These are phyloP conservation scores for Glyptemys insculpta DNA, from an alignment of 2,797 vertebrate genomes.

Conservation along the genomic window DNA sequence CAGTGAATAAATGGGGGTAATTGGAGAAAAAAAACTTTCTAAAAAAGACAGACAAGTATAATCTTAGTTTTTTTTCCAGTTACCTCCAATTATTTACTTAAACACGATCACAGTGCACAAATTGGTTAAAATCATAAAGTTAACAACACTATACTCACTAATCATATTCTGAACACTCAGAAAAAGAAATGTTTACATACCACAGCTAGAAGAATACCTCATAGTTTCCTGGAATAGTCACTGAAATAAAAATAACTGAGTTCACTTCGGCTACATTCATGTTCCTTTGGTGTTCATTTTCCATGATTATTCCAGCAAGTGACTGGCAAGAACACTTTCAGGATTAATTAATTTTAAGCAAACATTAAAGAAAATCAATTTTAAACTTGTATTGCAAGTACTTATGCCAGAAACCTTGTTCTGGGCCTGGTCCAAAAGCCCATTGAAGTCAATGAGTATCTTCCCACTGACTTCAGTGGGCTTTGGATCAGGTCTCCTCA, in stretches of 20 bases:
- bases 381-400: slow-evolving; percentile 1
- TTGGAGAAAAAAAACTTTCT: background rate
- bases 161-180: background rate
- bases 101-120: background rate
- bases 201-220: background rate
- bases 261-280: background rate
- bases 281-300: background rate
- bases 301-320: background rate
- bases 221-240: background rate
- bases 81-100: background rate
- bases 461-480: too few species aligned
- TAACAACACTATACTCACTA: background rate
- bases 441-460: background rate
- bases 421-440: background rate
- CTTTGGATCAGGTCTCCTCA: background rate
- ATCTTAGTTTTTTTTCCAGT: background rate
- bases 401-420: slow-evolving; percentile 10
- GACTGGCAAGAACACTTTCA: slow-evolving; percentile 21
- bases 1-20: background rate
- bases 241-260: background rate
- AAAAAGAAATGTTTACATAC: background rate
- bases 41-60: background rate
- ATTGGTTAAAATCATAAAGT: slow-evolving; percentile 2
- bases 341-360: slow-evolving; percentile 8
- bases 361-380: background rate